phyloP scores from a whole-genome alignment of 2,113 vertebrate species.

The Psittacula cyanocephala region DNA sequence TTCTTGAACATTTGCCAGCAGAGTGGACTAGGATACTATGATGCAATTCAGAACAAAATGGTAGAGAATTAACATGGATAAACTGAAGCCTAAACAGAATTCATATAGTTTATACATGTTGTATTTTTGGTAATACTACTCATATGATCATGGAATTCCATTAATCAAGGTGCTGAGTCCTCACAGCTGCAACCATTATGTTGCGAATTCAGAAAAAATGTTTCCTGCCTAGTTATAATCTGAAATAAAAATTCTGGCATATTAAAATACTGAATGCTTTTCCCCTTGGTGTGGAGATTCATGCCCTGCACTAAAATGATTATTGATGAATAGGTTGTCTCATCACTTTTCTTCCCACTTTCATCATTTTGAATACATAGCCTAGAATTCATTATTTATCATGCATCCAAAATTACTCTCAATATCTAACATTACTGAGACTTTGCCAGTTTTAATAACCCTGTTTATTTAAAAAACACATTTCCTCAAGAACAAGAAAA shows the following conservation, averaged over 20 bases:
- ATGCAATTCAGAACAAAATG: background rate
- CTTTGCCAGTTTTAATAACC: background rate
- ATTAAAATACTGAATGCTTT: background rate
- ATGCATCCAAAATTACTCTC: background rate
- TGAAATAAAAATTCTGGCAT: background rate
- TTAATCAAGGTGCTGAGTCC: background rate
- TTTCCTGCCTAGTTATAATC: background rate
- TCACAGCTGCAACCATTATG: background rate
- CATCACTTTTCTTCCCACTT: background rate
- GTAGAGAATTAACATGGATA: background rate
- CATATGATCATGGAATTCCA: background rate
- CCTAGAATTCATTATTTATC: background rate
- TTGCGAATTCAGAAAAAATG: background rate
- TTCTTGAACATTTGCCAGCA: background rate
- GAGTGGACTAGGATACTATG: background rate
- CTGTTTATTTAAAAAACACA: background rate
- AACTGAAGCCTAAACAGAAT: slow-evolving; percentile 3
- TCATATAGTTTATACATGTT: background rate
- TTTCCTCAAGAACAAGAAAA: background rate
- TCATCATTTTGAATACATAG: background rate
- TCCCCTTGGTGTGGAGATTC: background rate
- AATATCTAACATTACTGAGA: background rate
- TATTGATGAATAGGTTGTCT: background rate
- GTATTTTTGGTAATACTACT: background rate
- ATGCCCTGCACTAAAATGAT: background rate